Conservation (phyloP, 2,888 invertebrate species). For the Teinopalpus imperialis region DNA sequence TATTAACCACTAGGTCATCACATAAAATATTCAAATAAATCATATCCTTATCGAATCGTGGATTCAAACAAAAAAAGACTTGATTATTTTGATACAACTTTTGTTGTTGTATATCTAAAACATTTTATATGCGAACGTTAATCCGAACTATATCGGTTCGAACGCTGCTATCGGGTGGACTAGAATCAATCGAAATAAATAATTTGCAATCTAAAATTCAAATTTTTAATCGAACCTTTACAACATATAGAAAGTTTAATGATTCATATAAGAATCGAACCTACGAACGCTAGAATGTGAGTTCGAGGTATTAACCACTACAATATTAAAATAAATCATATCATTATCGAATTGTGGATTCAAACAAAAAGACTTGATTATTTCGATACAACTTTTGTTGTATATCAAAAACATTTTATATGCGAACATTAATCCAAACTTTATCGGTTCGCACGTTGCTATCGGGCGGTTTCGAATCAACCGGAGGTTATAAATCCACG, state of each 20-base stretch:
- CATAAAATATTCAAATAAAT: too few species aligned
- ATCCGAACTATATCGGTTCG: slow-evolving; percentile 23
- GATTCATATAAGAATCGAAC: too few species aligned
- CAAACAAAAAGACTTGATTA: slow-evolving; percentile 9
- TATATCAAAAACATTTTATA: slow-evolving; percentile 18
- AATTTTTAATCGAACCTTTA: too few species aligned
- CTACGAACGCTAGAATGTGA: too few species aligned
- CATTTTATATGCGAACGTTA: slow-evolving; percentile 15
- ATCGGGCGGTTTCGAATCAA: slow-evolving; percentile 26
- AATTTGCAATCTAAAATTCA: too few species aligned
- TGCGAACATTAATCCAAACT: slow-evolving; percentile 21
- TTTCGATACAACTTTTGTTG: not conserved
- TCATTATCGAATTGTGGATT: not conserved
- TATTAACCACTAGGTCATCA: too few species aligned
- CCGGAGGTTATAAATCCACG: slow-evolving; percentile 52
- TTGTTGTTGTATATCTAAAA: slow-evolving; percentile 18
- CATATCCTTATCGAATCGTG: not conserved
- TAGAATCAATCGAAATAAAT: slow-evolving; percentile 33
- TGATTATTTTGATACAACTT: not conserved
- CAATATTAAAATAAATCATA: slow-evolving; percentile 15
- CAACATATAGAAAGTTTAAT: too few species aligned
- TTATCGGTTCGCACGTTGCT: slow-evolving; percentile 19
- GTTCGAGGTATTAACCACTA: too few species aligned
- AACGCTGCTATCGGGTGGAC: slow-evolving; percentile 10
- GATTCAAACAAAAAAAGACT: slow-evolving; percentile 3